Base-by-base conservation (phyloP, 2,888 invertebrate genomes). In the Ligdia adustata region DNA sequence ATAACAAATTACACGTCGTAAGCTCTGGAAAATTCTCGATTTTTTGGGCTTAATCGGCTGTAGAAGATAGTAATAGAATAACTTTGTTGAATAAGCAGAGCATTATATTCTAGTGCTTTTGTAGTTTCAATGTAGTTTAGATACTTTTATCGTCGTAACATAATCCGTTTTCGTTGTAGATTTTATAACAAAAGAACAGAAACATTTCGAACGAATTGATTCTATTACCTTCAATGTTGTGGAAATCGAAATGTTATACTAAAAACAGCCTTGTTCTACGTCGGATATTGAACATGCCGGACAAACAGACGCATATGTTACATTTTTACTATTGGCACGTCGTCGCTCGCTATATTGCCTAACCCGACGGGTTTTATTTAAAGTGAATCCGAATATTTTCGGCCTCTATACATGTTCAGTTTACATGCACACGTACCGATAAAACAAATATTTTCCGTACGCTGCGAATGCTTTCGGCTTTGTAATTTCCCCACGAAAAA, bases 351-450 rank as follows among this genome's bases (percentile, higher is more conserved):
- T 38, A 57, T 52, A 52, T 53, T 48, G 49, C 44, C 43, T 34
- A 56, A 33, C 53, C 44, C 41, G 24, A 26, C 41, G 35, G 48
- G 48, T 52, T 60, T 53, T 57, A 55, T 55, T 59, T 57, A 60
- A 59, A 51, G 34, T 40, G 40, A 50, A 32, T 45, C 32, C 51
- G 42, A 48, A 41, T 43, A 35, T 55, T 57, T 57, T 38, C 26
- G 24, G 32, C 14, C 38, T 7, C 15, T 16, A 27, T 31, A 41
- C 31, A 26, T 26, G 37, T 48, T 46, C n/a, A 16, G 2, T 37
- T 27, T 37, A 37, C 43, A 45, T 53, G 42, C 43, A 55, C 24
- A 41, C 49, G 32, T 26, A 18, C 20, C n/a, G 33, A 35, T 40
- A 35, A 39, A 53, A 55, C 53, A 31, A 52, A 52, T 53, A 41